phyloP scores from a whole-genome alignment of 2,797 vertebrate genomes.

The Sebastes hopkinsi region DNA sequence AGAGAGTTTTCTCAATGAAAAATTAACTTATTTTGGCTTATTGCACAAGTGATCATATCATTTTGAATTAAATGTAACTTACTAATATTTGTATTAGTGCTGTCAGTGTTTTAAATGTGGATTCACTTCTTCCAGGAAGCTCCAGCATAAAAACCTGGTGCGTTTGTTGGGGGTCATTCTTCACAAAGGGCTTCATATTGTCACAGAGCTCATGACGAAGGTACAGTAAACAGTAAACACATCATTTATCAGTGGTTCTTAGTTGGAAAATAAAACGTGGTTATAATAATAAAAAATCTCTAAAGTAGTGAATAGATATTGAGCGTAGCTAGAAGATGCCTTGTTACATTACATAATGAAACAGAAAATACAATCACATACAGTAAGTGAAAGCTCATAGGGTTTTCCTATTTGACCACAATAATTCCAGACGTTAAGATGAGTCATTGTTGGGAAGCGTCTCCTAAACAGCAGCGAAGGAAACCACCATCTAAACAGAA shows the following conservation, averaged over 20 bases:
- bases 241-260: not conserved
- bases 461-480: no score
- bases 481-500: not conserved
- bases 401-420: not conserved
- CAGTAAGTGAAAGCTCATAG: not conserved
- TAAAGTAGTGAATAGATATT: not conserved
- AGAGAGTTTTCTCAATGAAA: not conserved
- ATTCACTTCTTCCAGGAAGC: slow-evolving; percentile 81
- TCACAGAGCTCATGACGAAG: slow-evolving; percentile 95
- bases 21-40: not conserved
- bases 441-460: not conserved
- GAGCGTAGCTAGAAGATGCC: not conserved
- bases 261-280: not conserved
- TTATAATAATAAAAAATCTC: not conserved
- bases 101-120: not conserved
- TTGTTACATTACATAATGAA: not conserved
- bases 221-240: slow-evolving; percentile 64
- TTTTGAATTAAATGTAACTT: not conserved
- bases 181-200: slow-evolving; percentile 90
- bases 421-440: not conserved
- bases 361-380: not conserved
- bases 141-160: slow-evolving; percentile 92
- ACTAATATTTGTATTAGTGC: not conserved
- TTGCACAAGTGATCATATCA: not conserved
- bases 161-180: slow-evolving; percentile 90